A percentile compares a stretch with the other conserved stretches of the same genome.
Conservation (phyloP, 1,140 invertebrate genomes). For the Tribolium castaneum region DNA sequence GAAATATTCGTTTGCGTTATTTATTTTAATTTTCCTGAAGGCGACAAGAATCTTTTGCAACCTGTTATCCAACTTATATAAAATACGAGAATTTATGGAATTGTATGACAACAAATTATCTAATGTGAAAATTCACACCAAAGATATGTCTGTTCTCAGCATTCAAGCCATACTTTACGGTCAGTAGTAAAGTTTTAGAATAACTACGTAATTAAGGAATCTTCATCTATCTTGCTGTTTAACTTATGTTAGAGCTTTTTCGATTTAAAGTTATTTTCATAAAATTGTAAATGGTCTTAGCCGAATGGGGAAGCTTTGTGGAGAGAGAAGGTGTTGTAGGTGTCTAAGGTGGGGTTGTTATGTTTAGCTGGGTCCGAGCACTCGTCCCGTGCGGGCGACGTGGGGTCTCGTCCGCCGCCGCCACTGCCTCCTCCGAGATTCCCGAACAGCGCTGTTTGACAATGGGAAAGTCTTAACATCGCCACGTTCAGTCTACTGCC, state of each 20-base stretch:
- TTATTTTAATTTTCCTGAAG: neutral
- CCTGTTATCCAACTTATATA: too few species aligned
- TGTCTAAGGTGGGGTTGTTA: neutral
- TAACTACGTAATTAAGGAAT: too few species aligned
- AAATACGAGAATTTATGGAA: too few species aligned
- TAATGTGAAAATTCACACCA: too few species aligned
- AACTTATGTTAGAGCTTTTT: too few species aligned
- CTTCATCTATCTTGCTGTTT: too few species aligned
- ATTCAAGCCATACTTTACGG: too few species aligned
- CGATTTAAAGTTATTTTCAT: neutral
- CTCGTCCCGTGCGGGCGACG: conserved; percentile 58
- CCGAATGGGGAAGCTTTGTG: neutral
- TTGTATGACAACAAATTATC: too few species aligned
- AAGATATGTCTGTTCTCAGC: too few species aligned
- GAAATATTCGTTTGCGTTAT: neutral
- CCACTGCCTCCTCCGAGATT: conserved; percentile 74
- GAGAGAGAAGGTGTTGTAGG: neutral
- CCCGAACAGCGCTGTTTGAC: conserved; percentile 76
- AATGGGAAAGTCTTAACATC: conserved; percentile 72
- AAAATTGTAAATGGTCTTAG: neutral
- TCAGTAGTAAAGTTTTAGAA: too few species aligned
- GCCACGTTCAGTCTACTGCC: conserved; percentile 63
- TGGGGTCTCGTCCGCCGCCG: conserved; percentile 67
- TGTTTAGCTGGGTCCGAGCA: conserved; percentile 62
- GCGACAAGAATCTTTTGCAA: neutral